Evolutionary conservation across 2,113 vertebrate genomes (phyloP), one percentile per base, ranked within the genome.

Genomic region (Fulmarus glacialis): DNA sequence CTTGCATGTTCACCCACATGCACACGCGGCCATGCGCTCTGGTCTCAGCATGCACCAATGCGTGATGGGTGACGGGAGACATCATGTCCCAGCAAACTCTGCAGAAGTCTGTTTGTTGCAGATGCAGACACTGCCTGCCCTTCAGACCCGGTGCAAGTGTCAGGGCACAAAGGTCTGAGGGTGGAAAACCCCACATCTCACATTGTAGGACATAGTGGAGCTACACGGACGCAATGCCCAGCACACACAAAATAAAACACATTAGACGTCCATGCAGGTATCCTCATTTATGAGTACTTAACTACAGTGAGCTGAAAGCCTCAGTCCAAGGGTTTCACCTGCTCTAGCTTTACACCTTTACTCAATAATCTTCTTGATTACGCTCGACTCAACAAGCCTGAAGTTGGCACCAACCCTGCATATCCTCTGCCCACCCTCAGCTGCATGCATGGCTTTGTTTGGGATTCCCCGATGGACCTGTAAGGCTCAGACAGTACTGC

Each of bases 1-100:
- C 52, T 16, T 2, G 3, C n/a, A 24, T 4, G 0, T 27, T 53
- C 12, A 50, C 15, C 36, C 29, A 26, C 4, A 2, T 10, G 26
- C 45, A 6, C 18, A 8, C 16, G 55, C 14, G 74, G 62, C 45
- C 38, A 3, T 0, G 2, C 0, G 2, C 45, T 40, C 56, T 71
- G 23, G 45, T 2, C 60, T 43, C 74, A 66, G 59, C 11, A 9
- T 7, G 30, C 12, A n/a, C 43, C 19, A 4, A 1, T 1, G 5
- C 4, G 24, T 19, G 30, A 12, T 22, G 42, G 52, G 13, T 24
- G 26, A n/a, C 0, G 29, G 71, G 45, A n/a, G n/a, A 59, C 1
- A 7, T 8, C 3, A 0, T 2, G 8, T 19, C 40, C 34, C 70
- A 64, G 45, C 8, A 71, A 50, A 64, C 29, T 32, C 23, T 15